Conservation (phyloP, 2,797 vertebrate genomes). For the Acomys russatus region DNA sequence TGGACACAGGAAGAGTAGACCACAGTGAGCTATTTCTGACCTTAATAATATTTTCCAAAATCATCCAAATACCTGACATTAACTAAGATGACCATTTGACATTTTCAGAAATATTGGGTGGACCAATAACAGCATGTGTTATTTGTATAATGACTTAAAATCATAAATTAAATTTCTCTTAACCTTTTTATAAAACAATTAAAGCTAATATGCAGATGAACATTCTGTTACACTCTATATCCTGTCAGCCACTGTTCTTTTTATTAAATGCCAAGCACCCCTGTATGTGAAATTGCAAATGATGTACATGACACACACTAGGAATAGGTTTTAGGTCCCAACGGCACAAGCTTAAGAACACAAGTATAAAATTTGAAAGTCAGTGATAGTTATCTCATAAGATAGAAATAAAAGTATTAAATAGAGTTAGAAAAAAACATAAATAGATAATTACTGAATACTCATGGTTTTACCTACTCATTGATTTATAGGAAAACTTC, state of each 20-base stretch:
- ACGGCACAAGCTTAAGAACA: neutral
- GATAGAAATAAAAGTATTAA: neutral
- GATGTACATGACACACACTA: neutral
- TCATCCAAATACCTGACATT: neutral
- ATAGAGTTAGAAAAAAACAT: neutral
- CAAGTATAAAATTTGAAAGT: neutral
- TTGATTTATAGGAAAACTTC: neutral
- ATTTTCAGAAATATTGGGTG: neutral
- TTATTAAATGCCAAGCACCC: neutral
- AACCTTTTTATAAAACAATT: neutral
- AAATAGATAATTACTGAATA: neutral
- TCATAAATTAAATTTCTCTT: neutral
- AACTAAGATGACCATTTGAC: neutral
- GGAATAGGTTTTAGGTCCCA: neutral
- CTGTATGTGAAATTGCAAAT: neutral
- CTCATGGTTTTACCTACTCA: neutral
- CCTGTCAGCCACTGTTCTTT: neutral
- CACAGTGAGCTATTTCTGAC: neutral
- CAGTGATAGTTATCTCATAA: neutral
- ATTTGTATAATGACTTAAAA: slow-evolving; percentile 17
- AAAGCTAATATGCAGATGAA: neutral
- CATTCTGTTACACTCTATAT: neutral
- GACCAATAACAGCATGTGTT: neutral
- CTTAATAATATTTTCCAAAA: neutral
- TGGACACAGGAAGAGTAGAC: neutral